Evolutionary conservation across 1,140 invertebrate genomes (phyloP).

Genomic region (Cyrtorhinus lividipennis): DNA sequence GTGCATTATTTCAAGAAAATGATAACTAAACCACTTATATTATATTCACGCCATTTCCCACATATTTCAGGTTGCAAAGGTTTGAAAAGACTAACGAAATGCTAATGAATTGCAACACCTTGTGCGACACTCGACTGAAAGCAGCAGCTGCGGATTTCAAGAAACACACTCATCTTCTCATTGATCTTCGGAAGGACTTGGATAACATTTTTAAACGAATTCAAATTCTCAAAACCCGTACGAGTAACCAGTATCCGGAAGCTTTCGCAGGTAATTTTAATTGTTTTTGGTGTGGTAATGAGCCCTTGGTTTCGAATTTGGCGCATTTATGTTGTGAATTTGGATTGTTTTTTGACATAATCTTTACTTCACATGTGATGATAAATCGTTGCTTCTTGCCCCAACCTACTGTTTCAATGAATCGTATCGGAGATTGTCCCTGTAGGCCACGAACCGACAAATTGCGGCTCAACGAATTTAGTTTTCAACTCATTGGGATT

Average conservation of each 20-base stretch:
- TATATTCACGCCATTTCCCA: too few relatives aligned
- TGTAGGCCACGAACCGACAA: too few relatives aligned
- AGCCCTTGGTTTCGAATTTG: too few relatives aligned
- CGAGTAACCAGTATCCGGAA: slow-evolving; percentile 71
- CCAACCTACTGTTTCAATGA: slow-evolving; percentile 4
- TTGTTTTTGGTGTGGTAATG: too few relatives aligned
- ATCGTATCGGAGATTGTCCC: too few relatives aligned
- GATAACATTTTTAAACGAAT: slow-evolving; percentile 43
- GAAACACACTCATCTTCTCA: slow-evolving; percentile 65
- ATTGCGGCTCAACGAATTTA: too few relatives aligned
- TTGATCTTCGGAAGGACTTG: slow-evolving; percentile 46
- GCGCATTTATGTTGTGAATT: neutral
- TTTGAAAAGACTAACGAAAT: slow-evolving; percentile 98
- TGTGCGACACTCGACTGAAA: slow-evolving; percentile 66
- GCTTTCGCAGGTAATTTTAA: slow-evolving; percentile 46
- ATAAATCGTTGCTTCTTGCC: neutral
- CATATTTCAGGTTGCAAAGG: slow-evolving; percentile 69
- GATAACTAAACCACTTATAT: too few relatives aligned
- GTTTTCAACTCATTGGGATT: too few relatives aligned
- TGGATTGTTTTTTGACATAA: slow-evolving; percentile 7
- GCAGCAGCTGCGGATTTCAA: slow-evolving; percentile 73
- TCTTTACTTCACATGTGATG: neutral
- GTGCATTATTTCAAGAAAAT: too few relatives aligned
- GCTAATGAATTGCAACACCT: slow-evolving; percentile 84
- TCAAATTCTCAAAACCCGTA: slow-evolving; percentile 60